phyloP scores from a whole-genome alignment of 1,140 invertebrate species.

The Drusus annulatus region DNA sequence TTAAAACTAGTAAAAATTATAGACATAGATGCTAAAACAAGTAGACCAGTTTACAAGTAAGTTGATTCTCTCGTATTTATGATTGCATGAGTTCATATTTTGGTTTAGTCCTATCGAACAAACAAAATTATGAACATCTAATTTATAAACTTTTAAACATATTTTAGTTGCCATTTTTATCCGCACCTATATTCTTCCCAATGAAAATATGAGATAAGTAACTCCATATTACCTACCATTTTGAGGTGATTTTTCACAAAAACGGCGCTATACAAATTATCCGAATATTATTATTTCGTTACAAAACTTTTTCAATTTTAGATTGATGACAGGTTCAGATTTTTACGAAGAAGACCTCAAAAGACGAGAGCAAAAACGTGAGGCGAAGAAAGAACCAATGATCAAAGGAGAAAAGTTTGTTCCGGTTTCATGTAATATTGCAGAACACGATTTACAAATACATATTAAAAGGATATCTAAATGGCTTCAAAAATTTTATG shows the following conservation, averaged over 20 bases:
- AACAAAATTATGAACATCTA: too few species aligned
- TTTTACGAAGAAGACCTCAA: constrained; percentile 67
- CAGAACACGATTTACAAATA: constrained; percentile 76
- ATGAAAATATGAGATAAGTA: too few species aligned
- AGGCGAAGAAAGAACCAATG: constrained; percentile 61
- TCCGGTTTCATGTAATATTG: constrained; percentile 74
- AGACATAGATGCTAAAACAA: constrained; percentile 75
- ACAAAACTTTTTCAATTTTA: constrained; percentile 56
- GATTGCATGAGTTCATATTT: too few species aligned
- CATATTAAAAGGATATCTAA: constrained; percentile 76
- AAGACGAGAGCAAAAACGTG: constrained; percentile 65
- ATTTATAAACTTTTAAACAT: too few species aligned
- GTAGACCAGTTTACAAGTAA: constrained; percentile 76
- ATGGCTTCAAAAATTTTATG: constrained; percentile 75
- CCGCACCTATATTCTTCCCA: too few species aligned
- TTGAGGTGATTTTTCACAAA: too few species aligned
- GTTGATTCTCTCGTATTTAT: constrained; percentile 18
- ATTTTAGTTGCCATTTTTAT: too few species aligned
- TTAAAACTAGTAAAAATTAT: constrained; percentile 78
- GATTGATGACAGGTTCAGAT: constrained; percentile 67
- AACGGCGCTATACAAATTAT: too few species aligned
- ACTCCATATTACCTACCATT: too few species aligned
- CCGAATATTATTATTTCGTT: too few species aligned
- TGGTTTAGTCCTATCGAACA: too few species aligned
- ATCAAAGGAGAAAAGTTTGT: constrained; percentile 75